These are phyloP conservation scores for Lobophora halterata DNA, from an alignment of 2,888 invertebrate genomes.

Conservation along the genomic window DNA sequence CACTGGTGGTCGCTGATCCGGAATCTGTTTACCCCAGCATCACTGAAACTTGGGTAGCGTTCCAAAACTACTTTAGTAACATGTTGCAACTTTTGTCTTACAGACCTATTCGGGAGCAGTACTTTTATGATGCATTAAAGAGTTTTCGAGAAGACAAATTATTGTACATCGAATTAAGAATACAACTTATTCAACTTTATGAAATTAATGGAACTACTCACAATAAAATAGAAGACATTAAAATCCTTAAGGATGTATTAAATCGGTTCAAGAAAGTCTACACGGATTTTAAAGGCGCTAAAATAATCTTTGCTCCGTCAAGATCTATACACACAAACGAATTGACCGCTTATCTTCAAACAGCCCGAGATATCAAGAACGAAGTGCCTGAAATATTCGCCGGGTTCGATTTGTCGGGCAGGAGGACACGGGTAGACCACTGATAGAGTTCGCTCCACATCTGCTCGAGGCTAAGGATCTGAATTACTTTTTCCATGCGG, in stretches of 20 bases:
- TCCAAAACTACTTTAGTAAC: conserved; percentile 77
- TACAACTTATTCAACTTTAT: no score
- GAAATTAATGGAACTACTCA: conserved; percentile 83
- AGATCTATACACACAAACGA: conserved; percentile 63
- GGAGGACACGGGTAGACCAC: conserved; percentile 85
- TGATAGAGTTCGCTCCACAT: conserved; percentile 81
- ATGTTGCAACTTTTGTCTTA: conserved; percentile 80
- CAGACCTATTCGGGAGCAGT: conserved; percentile 83
- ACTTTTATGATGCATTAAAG: conserved; percentile 82
- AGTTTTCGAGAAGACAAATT: conserved; percentile 84
- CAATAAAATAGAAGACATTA: conserved; percentile 74
- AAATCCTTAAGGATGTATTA: no score
- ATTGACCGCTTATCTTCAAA: conserved; percentile 66
- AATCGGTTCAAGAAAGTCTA: conserved; percentile 80
- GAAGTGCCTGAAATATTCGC: conserved; percentile 84
- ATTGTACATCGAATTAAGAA: conserved; percentile 85
- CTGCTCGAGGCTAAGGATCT: conserved; percentile 74
- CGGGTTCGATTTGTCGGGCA: conserved; percentile 92
- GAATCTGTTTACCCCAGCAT: conserved; percentile 70
- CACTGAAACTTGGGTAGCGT: conserved; percentile 81
- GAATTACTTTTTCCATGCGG: conserved; percentile 89
- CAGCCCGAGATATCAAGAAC: conserved; percentile 59
- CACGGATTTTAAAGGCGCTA: conserved; percentile 84
- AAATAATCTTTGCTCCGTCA: conserved; percentile 84
- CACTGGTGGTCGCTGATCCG: conserved; percentile 76